Conservation (phyloP, 1,140 invertebrate genomes). For the Cydia fagiglandana region DNA sequence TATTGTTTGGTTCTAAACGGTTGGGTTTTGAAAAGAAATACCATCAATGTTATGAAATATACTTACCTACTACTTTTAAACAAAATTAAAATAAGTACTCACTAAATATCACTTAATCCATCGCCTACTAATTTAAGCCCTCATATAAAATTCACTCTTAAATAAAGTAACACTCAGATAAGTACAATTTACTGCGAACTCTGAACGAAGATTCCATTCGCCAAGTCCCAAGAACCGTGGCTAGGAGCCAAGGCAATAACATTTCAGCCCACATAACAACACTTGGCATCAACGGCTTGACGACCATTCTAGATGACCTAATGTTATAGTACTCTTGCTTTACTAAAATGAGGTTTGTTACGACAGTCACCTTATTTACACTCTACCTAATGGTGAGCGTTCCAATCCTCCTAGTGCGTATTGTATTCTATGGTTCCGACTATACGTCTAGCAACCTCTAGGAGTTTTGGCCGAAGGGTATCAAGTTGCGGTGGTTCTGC, state of each 20-base stretch:
- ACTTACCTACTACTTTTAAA: too few species aligned
- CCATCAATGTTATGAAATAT: too few species aligned
- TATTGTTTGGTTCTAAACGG: too few species aligned
- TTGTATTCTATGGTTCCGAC: too few species aligned
- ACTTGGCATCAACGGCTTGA: constrained; percentile 26
- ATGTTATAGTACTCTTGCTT: constrained; percentile 13
- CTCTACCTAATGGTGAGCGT: not conserved
- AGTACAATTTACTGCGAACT: constrained; percentile 22
- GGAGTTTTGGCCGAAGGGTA: too few species aligned
- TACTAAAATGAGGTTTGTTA: not conserved
- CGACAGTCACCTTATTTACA: not conserved
- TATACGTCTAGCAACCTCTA: too few species aligned
- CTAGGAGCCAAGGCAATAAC: constrained; percentile 24
- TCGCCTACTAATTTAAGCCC: not conserved
- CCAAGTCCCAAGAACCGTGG: constrained; percentile 16
- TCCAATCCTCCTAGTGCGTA: too few species aligned
- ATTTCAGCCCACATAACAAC: constrained; percentile 31
- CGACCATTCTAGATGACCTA: constrained; percentile 4
- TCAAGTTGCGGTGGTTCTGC: too few species aligned
- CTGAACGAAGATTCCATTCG: constrained; percentile 15
- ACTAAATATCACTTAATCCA: not conserved
- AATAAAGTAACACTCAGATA: constrained; percentile 14
- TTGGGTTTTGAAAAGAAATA: too few species aligned
- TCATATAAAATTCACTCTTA: constrained; percentile 11
- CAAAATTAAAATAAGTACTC: too few species aligned